These are phyloP conservation scores for Alouatta palliata DNA, from an alignment of 2,113 vertebrate genomes.

Conservation along the genomic window DNA sequence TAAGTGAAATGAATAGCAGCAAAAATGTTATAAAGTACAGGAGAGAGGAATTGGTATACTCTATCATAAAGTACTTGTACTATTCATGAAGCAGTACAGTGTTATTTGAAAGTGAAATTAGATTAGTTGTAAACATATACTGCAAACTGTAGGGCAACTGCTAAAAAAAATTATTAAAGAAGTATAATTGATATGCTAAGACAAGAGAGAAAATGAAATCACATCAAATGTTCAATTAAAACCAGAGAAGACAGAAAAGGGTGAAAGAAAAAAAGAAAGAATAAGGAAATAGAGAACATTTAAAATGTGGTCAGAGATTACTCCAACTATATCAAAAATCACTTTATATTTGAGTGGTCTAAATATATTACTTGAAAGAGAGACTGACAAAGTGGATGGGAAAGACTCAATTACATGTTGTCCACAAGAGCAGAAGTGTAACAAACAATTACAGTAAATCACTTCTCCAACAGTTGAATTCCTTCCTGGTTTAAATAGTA, in stretches of 20 bases:
- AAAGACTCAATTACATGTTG: not conserved
- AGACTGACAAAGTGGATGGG: not conserved
- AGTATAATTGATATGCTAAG: not conserved
- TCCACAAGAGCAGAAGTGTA: not conserved
- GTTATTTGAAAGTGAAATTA: not conserved
- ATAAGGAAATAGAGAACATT: not conserved
- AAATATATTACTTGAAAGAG: not conserved
- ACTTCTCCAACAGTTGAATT: not conserved
- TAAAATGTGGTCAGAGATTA: not conserved
- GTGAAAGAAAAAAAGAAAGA: not conserved
- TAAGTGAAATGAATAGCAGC: not conserved
- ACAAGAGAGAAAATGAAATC: not conserved
- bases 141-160: not conserved
- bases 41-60: not conserved
- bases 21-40: not conserved
- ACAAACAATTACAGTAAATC: not conserved
- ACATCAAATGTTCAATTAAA: not conserved
- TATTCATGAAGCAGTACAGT: not conserved
- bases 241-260: not conserved
- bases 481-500: not conserved
- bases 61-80: not conserved
- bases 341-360: not conserved
- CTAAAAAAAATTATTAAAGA: not conserved
- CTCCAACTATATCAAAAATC: not conserved
- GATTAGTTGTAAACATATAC: not conserved